Percentiles rank a stretch among this genome's conserved stretches.
Conservation (phyloP, 64 coral and sea anemone genomes). For the Trachythela sp. region DNA sequence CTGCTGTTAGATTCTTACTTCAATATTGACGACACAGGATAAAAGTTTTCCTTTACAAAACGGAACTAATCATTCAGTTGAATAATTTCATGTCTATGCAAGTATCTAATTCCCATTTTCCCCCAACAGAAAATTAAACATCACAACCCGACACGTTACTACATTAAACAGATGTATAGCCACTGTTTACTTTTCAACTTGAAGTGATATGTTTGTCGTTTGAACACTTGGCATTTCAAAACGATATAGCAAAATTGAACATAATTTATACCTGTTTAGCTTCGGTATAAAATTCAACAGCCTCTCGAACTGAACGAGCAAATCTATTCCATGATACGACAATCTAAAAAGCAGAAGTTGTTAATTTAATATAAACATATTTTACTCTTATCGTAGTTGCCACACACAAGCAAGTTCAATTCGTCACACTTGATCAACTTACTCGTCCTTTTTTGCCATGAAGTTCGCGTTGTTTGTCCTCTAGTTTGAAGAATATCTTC, state of each 20-base stretch:
- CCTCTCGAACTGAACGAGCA: conserved; percentile 95
- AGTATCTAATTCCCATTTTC: background rate
- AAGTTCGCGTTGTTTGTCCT: conserved; percentile 20
- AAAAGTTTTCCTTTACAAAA: background rate
- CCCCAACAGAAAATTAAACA: background rate
- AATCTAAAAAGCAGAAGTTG: conserved; percentile 57
- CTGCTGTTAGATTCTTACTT: background rate
- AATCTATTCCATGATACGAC: conserved; percentile 95
- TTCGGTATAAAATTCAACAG: conserved; percentile 89
- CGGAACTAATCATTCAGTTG: background rate
- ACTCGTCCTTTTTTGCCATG: conserved; percentile 16
- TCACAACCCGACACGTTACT: background rate
- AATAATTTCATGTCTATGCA: background rate
- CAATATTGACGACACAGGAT: background rate
- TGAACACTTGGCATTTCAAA: background rate
- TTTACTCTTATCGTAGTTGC: background rate
- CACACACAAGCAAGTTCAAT: background rate
- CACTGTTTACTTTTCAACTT: background rate
- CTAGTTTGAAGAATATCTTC: conserved; percentile 19
- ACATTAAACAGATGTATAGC: background rate
- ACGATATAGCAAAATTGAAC: conserved; percentile 22
- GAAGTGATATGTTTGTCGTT: background rate
- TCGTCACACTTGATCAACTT: background rate
- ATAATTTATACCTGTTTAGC: conserved; percentile 71
- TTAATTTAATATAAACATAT: background rate